Evolutionary conservation across 2,888 invertebrate species (phyloP), one percentile per base, ranked within the genome.

Genomic region (Lasius fuliginosus): DNA sequence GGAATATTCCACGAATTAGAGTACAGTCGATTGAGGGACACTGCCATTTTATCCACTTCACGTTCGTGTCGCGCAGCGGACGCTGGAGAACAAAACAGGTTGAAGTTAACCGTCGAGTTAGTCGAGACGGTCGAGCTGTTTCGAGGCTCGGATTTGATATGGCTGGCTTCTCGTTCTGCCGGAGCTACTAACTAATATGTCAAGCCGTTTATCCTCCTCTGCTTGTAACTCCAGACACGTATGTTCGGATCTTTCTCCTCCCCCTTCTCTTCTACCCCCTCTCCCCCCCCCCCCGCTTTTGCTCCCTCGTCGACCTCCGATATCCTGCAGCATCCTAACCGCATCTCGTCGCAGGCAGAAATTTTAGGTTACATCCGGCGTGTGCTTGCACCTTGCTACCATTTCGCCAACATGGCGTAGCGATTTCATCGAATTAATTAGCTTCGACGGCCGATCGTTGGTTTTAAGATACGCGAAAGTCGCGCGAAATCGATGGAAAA

Each of bases 181-280:
- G 77, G 68, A 85, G 86, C 86, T 85, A 82, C 88, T 77, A 89
- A 88, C 90, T 90, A 91, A 92, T 92, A 91, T 87, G 91, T 92
- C 90, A 90, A 90, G 90, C 87, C 89, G 87, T 88, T 92, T 92
- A 92, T 90, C 88, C 87, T 85, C 86, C 82, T 23, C 56, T 64
- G 73, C 62, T 92, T 90, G 85, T 86, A 87, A 92, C 88, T 85
- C 91, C 67, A 68, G 75, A 87, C 92, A 92, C 92, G 92, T 92
- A 90, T 88, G 86, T 82, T 86, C 88, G 77, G 67, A 85, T 85
- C 83, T 69, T 76, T 71, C 62, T 42, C 65, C 62, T 42, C 69
- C 27, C 18, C 49, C 49, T 9, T 46, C 60, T 11, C 62, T 9
- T 18, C 58, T 56, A 11, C 8, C 46, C 12, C 64, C 64, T 27